Base-by-base conservation (phyloP, 2,113 vertebrate genomes). In the Lepus europaeus region DNA sequence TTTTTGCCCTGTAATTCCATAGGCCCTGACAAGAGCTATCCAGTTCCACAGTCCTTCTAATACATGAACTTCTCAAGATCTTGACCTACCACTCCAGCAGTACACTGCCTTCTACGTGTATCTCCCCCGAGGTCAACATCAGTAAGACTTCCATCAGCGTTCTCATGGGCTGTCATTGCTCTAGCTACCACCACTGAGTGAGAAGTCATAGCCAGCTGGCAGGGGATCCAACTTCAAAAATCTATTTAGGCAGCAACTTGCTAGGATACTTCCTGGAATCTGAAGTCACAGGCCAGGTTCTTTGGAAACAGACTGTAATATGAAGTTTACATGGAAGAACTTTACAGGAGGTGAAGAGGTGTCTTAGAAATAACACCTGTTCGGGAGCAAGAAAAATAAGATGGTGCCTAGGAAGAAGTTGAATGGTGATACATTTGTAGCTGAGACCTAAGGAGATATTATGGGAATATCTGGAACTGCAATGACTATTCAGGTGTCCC, bases 61-160 rank as follows among this genome's bases (percentile, higher is more conserved):
- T 49, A 68, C 59, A 73, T 59, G 25, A 86, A 79, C 17, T 70
- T 86, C 23, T 91, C 49, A 64, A 59, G 90, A 64, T 23, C 22
- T 33, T 77, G 36, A 89, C 68, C 29, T 89, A n/a, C 3, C 72
- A 36, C 17, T 81, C 1, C 17, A 33, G 61, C 5, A n/a, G 5
- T 51, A 9, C 53, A 51, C 14, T 39, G 22, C 25, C 13, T 33
- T 92, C 73, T 7, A 80, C n/a, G 51, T 94, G 6, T 66, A n/a
- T 79, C 31, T 88, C 73, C 77, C 33, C 70, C 45, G 72, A 93
- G 78, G 84, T 90, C 73, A 80, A 79, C 12, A 8, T 17, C 53
- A 79, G 66, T n/a, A 45, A 93, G 87, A 56, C 29, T 29, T 39
- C 68, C 25, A 69, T 51, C 64, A 56, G 66, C 56, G 13, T n/a